phyloP scores from a whole-genome alignment of 1,140 invertebrate genomes.

The Yoshiicerus persimilis region DNA sequence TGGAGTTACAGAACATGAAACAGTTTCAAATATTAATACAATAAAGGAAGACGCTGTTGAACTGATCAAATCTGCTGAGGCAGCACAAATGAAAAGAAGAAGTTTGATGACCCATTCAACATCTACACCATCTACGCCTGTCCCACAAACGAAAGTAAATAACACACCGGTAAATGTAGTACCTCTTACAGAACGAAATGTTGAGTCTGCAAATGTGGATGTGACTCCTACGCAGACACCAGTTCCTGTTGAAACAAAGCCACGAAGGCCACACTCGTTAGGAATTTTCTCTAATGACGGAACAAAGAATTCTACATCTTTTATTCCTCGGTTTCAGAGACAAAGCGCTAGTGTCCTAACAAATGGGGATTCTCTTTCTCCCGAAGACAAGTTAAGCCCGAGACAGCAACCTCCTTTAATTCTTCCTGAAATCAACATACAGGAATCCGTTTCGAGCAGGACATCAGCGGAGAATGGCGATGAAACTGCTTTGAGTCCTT shows the following conservation, averaged over 20 bases:
- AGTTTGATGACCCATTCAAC: not conserved
- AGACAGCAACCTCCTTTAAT: not conserved
- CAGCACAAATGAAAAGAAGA: not conserved
- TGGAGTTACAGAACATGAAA: not conserved
- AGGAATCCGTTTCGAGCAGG: not conserved
- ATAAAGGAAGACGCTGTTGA: not conserved
- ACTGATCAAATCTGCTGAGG: not conserved
- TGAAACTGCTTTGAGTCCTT: not conserved
- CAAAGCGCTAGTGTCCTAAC: not conserved
- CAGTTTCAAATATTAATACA: not conserved
- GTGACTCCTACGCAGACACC: not conserved
- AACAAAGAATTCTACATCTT: not conserved
- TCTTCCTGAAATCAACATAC: constrained; percentile 17
- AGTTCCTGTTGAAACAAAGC: not conserved
- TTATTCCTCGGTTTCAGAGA: constrained; percentile 11
- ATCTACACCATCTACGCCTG: not conserved
- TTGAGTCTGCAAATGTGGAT: too few species aligned
- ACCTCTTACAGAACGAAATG: too few species aligned
- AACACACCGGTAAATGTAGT: too few species aligned
- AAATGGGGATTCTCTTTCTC: not conserved
- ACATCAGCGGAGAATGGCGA: not conserved
- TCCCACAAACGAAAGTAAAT: not conserved
- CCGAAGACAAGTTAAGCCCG: not conserved
- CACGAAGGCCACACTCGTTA: constrained; percentile 13
- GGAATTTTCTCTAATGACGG: constrained; percentile 27